Conservation (phyloP, 2,113 vertebrate genomes). For the Gymnorhina tibicen region DNA sequence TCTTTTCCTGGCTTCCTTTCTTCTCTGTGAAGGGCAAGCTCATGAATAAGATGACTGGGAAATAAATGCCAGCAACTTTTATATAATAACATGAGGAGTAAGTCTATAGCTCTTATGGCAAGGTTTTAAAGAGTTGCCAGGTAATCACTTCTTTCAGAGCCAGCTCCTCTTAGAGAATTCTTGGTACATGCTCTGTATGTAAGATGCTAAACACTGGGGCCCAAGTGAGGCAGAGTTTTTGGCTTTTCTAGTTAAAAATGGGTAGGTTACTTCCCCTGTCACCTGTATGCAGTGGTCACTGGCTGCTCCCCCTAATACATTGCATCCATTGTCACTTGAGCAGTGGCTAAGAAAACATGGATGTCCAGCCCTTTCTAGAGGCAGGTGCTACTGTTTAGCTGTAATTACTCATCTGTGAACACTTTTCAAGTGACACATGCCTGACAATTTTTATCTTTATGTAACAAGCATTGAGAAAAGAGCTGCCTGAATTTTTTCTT, state of each 20-base stretch:
- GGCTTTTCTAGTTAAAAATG: background rate
- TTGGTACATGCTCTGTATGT: background rate
- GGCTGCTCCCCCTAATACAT: background rate
- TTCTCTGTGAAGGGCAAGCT: background rate
- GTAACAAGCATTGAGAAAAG: background rate
- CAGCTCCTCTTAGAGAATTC: background rate
- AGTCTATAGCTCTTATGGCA: background rate
- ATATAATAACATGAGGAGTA: background rate
- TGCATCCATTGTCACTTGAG: background rate
- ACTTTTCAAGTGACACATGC: background rate
- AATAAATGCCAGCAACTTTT: background rate
- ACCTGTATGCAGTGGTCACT: background rate
- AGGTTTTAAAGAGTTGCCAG: background rate
- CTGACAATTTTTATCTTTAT: background rate
- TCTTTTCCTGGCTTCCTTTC: background rate
- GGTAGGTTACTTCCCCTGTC: background rate
- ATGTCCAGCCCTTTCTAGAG: background rate
- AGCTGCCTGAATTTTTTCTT: background rate
- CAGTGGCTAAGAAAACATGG: background rate
- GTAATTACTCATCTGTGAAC: background rate
- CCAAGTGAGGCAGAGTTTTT: background rate
- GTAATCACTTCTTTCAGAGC: background rate
- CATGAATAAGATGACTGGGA: background rate
- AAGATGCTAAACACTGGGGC: background rate
- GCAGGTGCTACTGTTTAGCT: background rate